Percentiles rank a stretch among this genome's conserved stretches.
Conservation (phyloP, 2,797 vertebrate species). For the Cichlasoma orientale region DNA sequence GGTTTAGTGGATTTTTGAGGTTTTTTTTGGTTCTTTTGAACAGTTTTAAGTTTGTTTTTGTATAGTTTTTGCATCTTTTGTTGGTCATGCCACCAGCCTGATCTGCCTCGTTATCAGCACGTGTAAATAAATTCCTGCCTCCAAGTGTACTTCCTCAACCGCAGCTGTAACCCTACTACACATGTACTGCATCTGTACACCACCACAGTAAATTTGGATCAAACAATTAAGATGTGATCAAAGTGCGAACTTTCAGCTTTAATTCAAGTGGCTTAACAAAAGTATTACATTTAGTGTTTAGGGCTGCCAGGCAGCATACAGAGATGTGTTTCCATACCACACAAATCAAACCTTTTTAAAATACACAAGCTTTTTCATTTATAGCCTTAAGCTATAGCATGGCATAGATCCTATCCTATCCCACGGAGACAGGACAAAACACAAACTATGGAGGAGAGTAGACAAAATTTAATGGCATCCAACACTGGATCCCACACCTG, state of each 20-base stretch:
- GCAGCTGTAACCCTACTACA: no score
- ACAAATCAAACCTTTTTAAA: not conserved
- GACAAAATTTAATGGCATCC: not conserved
- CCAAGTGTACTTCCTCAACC: no score
- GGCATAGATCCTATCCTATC: no score
- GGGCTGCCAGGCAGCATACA: not conserved
- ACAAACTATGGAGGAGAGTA: not conserved
- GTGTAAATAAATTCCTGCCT: no score
- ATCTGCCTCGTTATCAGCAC: no score
- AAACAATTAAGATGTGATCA: not conserved
- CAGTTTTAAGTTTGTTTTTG: no score
- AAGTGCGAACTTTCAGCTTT: not conserved
- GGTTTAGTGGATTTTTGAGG: no score
- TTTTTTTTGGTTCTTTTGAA: no score
- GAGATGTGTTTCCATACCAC: not conserved
- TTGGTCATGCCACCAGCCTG: no score
- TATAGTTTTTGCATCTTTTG: no score
- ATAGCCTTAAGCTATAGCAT: not conserved
- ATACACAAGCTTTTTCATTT: not conserved
- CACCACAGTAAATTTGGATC: not conserved
- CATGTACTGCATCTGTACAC: not conserved
- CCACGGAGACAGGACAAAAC: not conserved
- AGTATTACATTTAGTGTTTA: not conserved
- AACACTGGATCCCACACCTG: not conserved
- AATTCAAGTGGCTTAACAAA: not conserved